These are phyloP conservation scores for Melieria picta DNA, from an alignment of 2,888 invertebrate genomes.

Conservation along the genomic window DNA sequence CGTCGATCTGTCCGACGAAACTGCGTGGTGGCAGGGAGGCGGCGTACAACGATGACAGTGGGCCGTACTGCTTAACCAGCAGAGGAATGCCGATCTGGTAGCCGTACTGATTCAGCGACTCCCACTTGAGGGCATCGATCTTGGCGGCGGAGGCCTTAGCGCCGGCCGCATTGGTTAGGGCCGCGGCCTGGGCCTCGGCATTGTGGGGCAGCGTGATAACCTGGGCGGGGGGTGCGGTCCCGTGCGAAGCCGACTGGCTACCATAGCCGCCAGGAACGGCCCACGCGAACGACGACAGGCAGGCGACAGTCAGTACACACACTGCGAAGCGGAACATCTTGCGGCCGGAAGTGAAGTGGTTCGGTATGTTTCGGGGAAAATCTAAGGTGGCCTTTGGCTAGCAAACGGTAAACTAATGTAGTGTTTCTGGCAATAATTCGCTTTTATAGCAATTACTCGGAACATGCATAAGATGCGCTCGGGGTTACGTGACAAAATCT, in stretches of 20 bases:
- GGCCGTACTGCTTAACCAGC: slow-evolving; percentile 51
- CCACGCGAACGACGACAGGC: slow-evolving; percentile 27
- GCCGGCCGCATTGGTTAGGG: slow-evolving; percentile 53
- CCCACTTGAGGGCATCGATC: slow-evolving; percentile 49
- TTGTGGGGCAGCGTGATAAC: slow-evolving; percentile 33
- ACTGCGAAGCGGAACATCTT: slow-evolving; percentile 44
- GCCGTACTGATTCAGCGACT: slow-evolving; percentile 52
- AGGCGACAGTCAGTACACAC: slow-evolving; percentile 42
- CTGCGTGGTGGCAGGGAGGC: slow-evolving; percentile 60
- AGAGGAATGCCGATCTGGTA: slow-evolving; percentile 56
- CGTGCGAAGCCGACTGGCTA: slow-evolving; percentile 22
- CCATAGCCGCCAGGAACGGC: not conserved
- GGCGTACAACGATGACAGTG: slow-evolving; percentile 53
- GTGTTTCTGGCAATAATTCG: slow-evolving; percentile 51
- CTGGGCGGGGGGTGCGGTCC: not conserved
- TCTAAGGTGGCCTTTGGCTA: slow-evolving; percentile 37
- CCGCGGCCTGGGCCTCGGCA: slow-evolving; percentile 53
- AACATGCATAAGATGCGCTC: slow-evolving; percentile 41
- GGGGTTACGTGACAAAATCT: slow-evolving; percentile 58
- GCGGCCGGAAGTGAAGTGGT: slow-evolving; percentile 36
- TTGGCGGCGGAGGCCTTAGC: slow-evolving; percentile 57
- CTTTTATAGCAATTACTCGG: slow-evolving; percentile 57
- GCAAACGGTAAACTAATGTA: slow-evolving; percentile 56
- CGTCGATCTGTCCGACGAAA: slow-evolving; percentile 59
- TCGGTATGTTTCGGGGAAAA: not conserved